Base-by-base conservation (phyloP, 2,888 invertebrate genomes). In the Xylophagus ater region DNA sequence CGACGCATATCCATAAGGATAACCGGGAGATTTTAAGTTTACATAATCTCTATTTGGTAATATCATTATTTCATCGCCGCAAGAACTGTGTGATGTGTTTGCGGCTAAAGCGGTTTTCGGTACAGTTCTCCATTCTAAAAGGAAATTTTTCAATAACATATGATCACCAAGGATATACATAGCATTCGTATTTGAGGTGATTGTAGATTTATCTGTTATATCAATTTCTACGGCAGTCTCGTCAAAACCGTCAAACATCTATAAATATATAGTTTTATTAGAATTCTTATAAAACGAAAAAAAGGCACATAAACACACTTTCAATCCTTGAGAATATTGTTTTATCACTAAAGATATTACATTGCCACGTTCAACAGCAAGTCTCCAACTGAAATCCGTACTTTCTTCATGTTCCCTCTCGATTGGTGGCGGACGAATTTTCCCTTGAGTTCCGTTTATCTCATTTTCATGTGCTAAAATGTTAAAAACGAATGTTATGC, bases 171-270 rank as follows among this genome's bases (percentile, higher is more conserved):
- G 43, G 0, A 90, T 63, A 47, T 65, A 78, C 1, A 76, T 62
- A 2, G 75, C 67, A 60, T 81, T 87, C 5, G 77, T 73, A 23
- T 73, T 67, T 0, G 83, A 74, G 37, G 65, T 68, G 3, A 81
- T 53, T 2, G 52, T 56, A 1, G 57, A 56, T 5, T 57, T 53
- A 13, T 29, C 4, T 8, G 24, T 21, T 4, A 60, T 50, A 3
- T 47, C 40, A 1, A 60, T 42, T 6, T 41, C 19, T 10, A 74
- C 67, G 1, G 78, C 78, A 2, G 71, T 69, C 1, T 70, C 69
- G 55, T 85, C 77, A 47, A 69, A 74, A 0, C 90, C 90, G 62
- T 90, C 86, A 52, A 73, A 83, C 21, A 89, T 60, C 79, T 80
- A 13, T 26, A 34, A 35, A 39, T 17, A 37, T 9, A 12, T 17